phyloP scores from a whole-genome alignment of 1,140 invertebrate genomes.

The Parapsyche elsis region DNA sequence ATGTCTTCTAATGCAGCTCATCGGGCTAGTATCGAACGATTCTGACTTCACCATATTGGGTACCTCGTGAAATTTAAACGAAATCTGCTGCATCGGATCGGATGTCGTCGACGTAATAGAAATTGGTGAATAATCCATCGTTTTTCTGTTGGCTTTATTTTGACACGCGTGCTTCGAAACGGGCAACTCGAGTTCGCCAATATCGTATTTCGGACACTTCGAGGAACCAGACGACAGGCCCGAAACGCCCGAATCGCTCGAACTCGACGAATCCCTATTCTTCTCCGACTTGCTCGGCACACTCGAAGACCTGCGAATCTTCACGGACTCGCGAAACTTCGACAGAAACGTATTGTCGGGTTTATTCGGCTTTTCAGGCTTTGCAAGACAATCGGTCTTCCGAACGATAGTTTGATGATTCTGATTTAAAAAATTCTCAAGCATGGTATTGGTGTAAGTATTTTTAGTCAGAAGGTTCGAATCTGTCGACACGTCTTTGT shows the following conservation, averaged over 20 bases:
- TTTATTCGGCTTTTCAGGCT: conserved; percentile 58
- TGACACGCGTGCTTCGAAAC: conserved; percentile 66
- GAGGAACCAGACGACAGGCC: conserved; percentile 73
- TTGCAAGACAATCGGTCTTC: conserved; percentile 56
- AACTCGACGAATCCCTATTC: conserved; percentile 79
- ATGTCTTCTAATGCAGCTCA: conserved; percentile 62
- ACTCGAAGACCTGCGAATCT: conserved; percentile 80
- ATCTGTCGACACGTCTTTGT: conserved; percentile 60
- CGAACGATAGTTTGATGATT: not conserved
- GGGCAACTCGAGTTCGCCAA: conserved; percentile 74
- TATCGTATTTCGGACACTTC: conserved; percentile 72
- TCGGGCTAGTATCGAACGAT: conserved; percentile 75
- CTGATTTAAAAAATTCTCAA: not conserved
- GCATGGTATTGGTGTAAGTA: conserved; percentile 41
- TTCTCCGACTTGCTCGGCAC: conserved; percentile 75
- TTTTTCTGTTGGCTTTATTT: conserved; percentile 60
- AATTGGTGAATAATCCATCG: conserved; percentile 68
- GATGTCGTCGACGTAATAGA: conserved; percentile 78
- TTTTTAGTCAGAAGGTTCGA: conserved; percentile 61
- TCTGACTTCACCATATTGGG: conserved; percentile 75
- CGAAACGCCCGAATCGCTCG: conserved; percentile 77
- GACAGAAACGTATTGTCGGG: conserved; percentile 61
- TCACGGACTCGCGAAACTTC: conserved; percentile 70
- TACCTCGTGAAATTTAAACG: conserved; percentile 77
- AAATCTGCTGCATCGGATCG: conserved; percentile 77